Percentiles rank a stretch among this genome's conserved stretches.
phyloP scores from a whole-genome alignment of 2,797 vertebrate genomes.

The Megaceryle alcyon region DNA sequence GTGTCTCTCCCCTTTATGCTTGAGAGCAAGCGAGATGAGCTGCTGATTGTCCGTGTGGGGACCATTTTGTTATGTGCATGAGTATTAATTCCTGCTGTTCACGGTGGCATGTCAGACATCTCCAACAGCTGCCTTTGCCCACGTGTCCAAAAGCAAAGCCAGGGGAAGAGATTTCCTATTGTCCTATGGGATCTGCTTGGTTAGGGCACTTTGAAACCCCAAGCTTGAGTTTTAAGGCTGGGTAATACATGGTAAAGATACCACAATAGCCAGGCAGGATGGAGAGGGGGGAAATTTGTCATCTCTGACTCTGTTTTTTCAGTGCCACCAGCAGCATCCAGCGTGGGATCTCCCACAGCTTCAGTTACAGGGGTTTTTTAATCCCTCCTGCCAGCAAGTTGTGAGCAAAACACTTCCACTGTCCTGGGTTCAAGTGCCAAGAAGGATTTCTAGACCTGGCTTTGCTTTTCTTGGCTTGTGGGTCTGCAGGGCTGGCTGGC shows the following conservation, averaged over 20 bases:
- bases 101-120: background rate
- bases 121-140: background rate
- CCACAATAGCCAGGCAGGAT: fast-evolving
- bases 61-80: background rate
- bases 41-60: background rate
- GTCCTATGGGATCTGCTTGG: background rate
- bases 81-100: background rate
- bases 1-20: background rate
- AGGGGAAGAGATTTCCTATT: background rate
- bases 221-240: background rate
- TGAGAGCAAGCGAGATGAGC: background rate
- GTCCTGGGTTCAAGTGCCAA: background rate
- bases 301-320: background rate
- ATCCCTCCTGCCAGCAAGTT: background rate
- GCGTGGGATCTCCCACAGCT: background rate
- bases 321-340: background rate
- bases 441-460: background rate
- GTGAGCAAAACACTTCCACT: background rate
- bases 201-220: background rate
- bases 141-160: background rate
- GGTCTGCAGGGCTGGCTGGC: background rate
- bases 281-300: background rate
- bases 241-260: background rate
- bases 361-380: background rate
- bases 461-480: background rate